Evolutionary conservation across 2,888 invertebrate species (phyloP), one percentile per base, ranked within the genome.

Genomic region (Hypena proboscidalis): DNA sequence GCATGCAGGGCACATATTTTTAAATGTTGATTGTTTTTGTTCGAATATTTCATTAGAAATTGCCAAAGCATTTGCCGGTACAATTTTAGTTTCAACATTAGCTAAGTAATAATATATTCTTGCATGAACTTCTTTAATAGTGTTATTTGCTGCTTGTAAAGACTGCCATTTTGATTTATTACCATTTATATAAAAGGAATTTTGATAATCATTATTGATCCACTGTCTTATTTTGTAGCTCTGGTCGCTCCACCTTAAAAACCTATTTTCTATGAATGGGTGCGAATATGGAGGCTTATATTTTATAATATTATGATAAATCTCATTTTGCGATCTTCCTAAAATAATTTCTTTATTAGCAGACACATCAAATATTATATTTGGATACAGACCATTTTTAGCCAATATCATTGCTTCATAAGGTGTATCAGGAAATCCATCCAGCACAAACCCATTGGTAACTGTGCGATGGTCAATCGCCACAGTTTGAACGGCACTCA

Each of bases 1-100:
- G 67, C 95, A 95, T 21, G 90, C 67, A 0, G 94, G 94, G 61
- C 94, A 95, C 62, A 92, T 86, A 40, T 90, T 85, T 67, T 91
- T 90, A 49, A 84, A 93, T 1, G 49, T 37, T 19, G 93, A 91
- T 73, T 92, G 89, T 43, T 88, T 84, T 29, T 81, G 67, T 41
- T 85, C 43, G 53, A 94, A 93, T 55, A 90, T 90, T 49, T 88
- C 76, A 31, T 92, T 92, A 0, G 93, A 92, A 22, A 94, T 85
- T 61, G 91, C 87, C 86, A 94, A 86, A 31, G 88, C 83, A 9
- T 82, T 77, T 7, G 92, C 73, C 0, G 85, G 75, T 14, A 93
- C 91, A n/a, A 92, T 82, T 53, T 85, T 84, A 10, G 87, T 77
- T 32, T 85, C 71, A 6, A 84, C 80, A 58, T 92, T 85, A 6